Evolutionary conservation across 2,888 invertebrate genomes (phyloP).

Genomic region (Eupithecia vulgata): DNA sequence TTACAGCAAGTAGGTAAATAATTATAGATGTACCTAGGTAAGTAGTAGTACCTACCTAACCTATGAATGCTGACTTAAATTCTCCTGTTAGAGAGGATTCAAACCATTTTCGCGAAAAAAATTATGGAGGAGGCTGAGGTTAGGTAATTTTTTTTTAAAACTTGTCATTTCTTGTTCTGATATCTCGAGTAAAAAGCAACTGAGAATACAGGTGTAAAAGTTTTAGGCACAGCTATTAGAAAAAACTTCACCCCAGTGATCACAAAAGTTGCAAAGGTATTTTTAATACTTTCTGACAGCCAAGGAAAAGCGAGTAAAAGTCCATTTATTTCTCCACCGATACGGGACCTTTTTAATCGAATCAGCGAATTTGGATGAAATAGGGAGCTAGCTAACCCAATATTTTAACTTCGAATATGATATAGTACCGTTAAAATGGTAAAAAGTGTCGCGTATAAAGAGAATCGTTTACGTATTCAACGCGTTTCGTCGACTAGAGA

Average conservation of each 20-base stretch:
- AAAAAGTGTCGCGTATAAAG: background rate
- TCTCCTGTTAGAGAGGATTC: background rate
- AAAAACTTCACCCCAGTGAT: constrained; percentile 2
- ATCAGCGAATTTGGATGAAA: constrained; percentile 15
- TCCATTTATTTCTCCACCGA: constrained; percentile 1
- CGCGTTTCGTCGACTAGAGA: background rate
- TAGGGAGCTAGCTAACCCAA: constrained; percentile 8
- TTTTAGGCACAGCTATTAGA: background rate
- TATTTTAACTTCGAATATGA: constrained; percentile 2
- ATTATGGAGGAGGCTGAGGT: background rate
- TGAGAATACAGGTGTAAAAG: background rate
- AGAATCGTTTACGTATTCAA: constrained; percentile 1
- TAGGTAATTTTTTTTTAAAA: background rate
- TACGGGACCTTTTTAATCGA: constrained; percentile 8
- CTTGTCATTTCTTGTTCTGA: background rate
- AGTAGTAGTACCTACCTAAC: no score
- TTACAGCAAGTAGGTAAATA: background rate
- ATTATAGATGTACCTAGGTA: background rate
- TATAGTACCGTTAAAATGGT: background rate
- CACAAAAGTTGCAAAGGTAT: constrained; percentile 3
- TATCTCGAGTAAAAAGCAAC: background rate
- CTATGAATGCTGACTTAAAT: background rate
- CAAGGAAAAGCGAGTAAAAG: background rate
- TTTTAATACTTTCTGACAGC: constrained; percentile 7
- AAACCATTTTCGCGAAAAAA: background rate